These are phyloP conservation scores for Pseudanteris insignis DNA, from an alignment of 2,888 invertebrate genomes.

Conservation along the genomic window DNA sequence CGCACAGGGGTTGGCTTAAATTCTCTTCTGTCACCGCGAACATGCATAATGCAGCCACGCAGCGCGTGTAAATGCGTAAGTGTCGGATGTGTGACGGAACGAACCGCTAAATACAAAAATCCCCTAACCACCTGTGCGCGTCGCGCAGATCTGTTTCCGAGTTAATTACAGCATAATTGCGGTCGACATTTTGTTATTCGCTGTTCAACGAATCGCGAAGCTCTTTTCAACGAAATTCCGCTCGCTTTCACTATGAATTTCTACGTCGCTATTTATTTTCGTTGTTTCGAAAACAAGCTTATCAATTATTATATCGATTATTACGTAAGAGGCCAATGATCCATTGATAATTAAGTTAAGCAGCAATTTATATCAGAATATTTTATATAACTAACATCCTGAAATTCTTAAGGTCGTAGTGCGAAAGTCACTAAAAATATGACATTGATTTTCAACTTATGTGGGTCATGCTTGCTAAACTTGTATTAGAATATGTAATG, in stretches of 20 bases:
- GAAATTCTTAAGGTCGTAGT: too few relatives aligned
- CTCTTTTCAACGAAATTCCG: constrained; percentile 24
- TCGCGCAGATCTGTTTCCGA: constrained; percentile 51
- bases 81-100: constrained; percentile 53
- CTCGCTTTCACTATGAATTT: constrained; percentile 3
- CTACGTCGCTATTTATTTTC: not conserved
- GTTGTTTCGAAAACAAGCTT: too few relatives aligned
- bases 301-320: too few relatives aligned
- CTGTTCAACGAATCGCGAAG: constrained; percentile 36
- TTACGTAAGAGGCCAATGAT: too few relatives aligned
- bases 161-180: constrained; percentile 66
- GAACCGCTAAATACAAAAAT: constrained; percentile 66
- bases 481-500: too few relatives aligned
- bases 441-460: too few relatives aligned
- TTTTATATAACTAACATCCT: too few relatives aligned
- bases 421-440: too few relatives aligned
- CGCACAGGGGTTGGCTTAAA: constrained; percentile 58
- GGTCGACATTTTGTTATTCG: constrained; percentile 64
- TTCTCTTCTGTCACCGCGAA: constrained; percentile 66
- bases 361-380: too few relatives aligned
- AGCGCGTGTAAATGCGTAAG: constrained; percentile 61
- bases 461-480: too few relatives aligned
- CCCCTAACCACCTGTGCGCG: constrained; percentile 65
- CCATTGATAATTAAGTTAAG: too few relatives aligned
- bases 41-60: constrained; percentile 65